Base-by-base conservation (phyloP, 2,888 invertebrate species). In the Deilephila porcellus region DNA sequence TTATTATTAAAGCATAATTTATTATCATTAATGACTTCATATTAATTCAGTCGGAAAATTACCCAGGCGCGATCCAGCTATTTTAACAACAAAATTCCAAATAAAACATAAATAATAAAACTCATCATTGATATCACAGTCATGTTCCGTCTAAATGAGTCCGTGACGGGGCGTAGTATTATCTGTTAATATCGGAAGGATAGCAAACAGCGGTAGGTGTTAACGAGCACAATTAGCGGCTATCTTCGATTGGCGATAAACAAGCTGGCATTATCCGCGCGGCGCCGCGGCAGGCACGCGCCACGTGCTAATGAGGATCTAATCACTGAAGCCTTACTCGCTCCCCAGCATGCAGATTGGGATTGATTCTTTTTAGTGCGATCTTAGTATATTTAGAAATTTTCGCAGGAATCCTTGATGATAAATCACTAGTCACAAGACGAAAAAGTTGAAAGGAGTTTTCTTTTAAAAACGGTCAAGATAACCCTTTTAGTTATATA, bases 181-280 rank as follows among this genome's bases (percentile, higher is more conserved):
- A 76, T 75, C 45, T 45, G 14, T 11, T 74, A 75, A 80, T 79
- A 77, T 81, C 77, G 76, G 76, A 74, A 67, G 67, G 52, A 45
- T 52, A 52, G 45, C 56, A 56, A 45, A 45, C 14, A 56, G 56
- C 14, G 37, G 67, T 67, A 67, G 67, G 67, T 67, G 56, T 56
- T 56, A 67, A 67, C 25, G 67, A 52, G 67, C 25, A 20, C 67
- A 67, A 67, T 67, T 52, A 67, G 45, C 7, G 62, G 32, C 45
- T 67, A 67, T 67, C 67, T 67, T 67, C 52, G 67, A 67, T 67
- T 67, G 20, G 20, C 7, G 60, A 34, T 20, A 52, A 67, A 52
- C 67, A 52, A 67, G 52, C 25, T 52, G 67, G 25, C 34, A 14
- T 25, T 52, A 67, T 67, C 67, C 45, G 45, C 14, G 14, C 25